Base-by-base conservation (phyloP, 2,797 vertebrate species). In the Pygocentrus nattereri region DNA sequence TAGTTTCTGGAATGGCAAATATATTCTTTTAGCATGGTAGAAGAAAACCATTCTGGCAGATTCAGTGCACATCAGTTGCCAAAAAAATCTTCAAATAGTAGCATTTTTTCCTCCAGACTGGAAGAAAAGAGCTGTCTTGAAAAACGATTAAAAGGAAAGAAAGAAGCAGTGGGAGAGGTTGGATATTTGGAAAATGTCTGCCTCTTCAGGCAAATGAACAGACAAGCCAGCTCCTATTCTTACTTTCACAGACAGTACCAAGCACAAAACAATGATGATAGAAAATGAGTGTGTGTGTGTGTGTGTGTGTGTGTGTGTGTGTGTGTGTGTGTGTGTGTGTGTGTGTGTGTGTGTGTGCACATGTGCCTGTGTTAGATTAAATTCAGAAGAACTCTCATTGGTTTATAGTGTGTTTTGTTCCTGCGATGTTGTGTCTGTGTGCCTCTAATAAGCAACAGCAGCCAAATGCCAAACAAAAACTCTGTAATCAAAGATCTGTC, bases 101-200 rank as follows among this genome's bases (percentile, higher is more conserved):
- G 72, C 27, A 78, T 62, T 73, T 84, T 85, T 83, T 90, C 84
- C 83, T 88, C 84, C 88, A 88, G 82, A 78, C 76, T 84, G 89
- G 49, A 59, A 54, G 85, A 72, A 88, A 87, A 88, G 73, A 11
- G 50, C 75, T 86, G 79, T 88, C 90, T 93, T 93, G 90, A 93
- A 93, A 93, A 92, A 88, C 79, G 82, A 90, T 93, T 91, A 91
- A 90, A 88, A 71, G 87, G 89, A 89, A 85, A 81, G 89, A 88
- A 87, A 87, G 85, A 87, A 89, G 88, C 85, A 85, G 78, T 76
- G 67, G 88, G 87, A 92, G 84, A 86, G 76, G 68, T 58, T 84
- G 82, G 84, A 64, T 30, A 69, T 44, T 50, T 38, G 71, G 74
- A 82, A 84, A 80, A 86, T 52, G 38, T 59, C 47, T 82, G 21